A percentile compares a stretch with the other conserved stretches of the same genome.
Conservation (phyloP, 2,797 vertebrate species). For the Potorous gilbertii region DNA sequence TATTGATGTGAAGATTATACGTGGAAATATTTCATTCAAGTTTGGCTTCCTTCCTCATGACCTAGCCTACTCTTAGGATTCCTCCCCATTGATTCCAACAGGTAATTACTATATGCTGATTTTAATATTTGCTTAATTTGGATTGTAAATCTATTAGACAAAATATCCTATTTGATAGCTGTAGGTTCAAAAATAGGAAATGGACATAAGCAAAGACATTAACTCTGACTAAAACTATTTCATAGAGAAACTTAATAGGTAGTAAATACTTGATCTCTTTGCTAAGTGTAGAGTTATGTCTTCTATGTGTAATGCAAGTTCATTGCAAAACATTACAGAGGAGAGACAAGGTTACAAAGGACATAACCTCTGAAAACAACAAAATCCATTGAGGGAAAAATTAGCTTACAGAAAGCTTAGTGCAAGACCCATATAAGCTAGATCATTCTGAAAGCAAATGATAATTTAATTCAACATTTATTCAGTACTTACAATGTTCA, state of each 20-base stretch:
- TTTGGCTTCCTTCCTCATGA: not conserved
- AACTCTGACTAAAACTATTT: not conserved
- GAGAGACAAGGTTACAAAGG: not conserved
- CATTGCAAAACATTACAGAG: not conserved
- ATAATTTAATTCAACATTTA: not conserved
- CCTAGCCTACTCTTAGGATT: not conserved
- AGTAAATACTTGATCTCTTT: not conserved
- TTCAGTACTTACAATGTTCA: not conserved
- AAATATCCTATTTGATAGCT: conserved; percentile 17
- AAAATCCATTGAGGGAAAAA: not conserved
- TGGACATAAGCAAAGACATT: not conserved
- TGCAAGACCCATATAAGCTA: not conserved
- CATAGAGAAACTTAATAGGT: not conserved
- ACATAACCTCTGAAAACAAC: not conserved
- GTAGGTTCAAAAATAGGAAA: not conserved
- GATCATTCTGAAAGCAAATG: not conserved
- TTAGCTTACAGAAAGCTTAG: not conserved
- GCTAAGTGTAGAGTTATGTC: not conserved
- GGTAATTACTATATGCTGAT: not conserved
- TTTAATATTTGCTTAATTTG: conserved; percentile 11
- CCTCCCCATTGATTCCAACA: not conserved
- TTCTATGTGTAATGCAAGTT: not conserved
- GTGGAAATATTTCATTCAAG: not conserved
- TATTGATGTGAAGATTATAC: not conserved
- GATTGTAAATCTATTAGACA: conserved; percentile 7